Evolutionary conservation across 2,797 vertebrate genomes (phyloP), one percentile per base, ranked within the genome.

Genomic region (Sebastes paucispinis): DNA sequence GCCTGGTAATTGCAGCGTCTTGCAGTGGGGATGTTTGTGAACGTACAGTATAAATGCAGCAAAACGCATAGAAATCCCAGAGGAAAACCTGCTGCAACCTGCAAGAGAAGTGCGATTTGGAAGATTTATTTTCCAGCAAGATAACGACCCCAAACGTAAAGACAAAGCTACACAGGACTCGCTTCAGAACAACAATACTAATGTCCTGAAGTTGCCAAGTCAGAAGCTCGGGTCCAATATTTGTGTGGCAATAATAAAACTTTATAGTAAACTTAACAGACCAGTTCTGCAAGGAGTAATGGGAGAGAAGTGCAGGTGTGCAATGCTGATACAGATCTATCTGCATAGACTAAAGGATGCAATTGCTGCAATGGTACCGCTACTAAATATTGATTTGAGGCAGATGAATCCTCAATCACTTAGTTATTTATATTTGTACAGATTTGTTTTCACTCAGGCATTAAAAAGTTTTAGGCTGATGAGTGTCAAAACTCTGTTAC

Each of bases 71-170:
- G 20, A 69, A 64, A 20, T 70, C 54, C 54, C 27, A 13, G 3
- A 58, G 8, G 55, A 20, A 34, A 66, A 54, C 8, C 25, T 18
- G 31, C 66, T 34, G 32, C 55, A 34, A n/a, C 34, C 62, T n/a
- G 52, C 24, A 22, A 47, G 12, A 22, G 13, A 47, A 5, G 43
- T 54, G 14, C 7, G 3, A 43, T 69, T 55, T 59, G 12, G 39
- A 71, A 71, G 81, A 83, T 79, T 47, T 72, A 66, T 71, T 75
- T 32, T 70, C 10, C 32, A 9, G 25, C 32, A 18, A 74, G 14
- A 66, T 39, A 43, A 65, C 27, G 36, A 66, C 71, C n/a, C 8
- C 8, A 55, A 79, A 75, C 25, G 2, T 10, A 16, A 68, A 27
- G 18, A 32, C 13, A 63, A 52, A 39, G 72, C 25, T 29, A 22